A percentile compares a stretch with the other conserved stretches of the same genome.
These are phyloP conservation scores for Cepaea nemoralis DNA, from an alignment of 1,140 invertebrate species.

Conservation along the genomic window DNA sequence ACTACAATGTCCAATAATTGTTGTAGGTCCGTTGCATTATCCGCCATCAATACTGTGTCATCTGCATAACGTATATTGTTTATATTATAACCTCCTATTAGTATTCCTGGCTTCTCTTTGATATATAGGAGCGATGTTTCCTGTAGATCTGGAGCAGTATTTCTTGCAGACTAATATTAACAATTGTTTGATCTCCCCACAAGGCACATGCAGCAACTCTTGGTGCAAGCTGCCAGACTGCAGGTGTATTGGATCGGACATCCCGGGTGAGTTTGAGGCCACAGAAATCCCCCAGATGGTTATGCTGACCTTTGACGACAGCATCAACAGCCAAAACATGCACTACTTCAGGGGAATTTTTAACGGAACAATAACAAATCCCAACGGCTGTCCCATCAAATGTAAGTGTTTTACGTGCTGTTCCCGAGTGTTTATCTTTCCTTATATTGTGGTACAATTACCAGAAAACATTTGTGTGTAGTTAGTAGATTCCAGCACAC, in stretches of 20 bases:
- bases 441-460: background rate
- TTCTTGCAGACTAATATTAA: too few relatives aligned
- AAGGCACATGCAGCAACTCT: constrained; percentile 45
- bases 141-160: too few relatives aligned
- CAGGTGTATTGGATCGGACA: constrained; percentile 71
- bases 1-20: too few relatives aligned
- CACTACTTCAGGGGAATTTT: constrained; percentile 72
- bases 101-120: too few relatives aligned
- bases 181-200: background rate
- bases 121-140: too few relatives aligned
- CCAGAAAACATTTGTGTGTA: too few relatives aligned
- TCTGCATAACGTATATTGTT: too few relatives aligned
- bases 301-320: constrained; percentile 95
- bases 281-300: constrained; percentile 88
- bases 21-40: too few relatives aligned
- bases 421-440: constrained; percentile 74
- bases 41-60: too few relatives aligned
- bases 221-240: constrained; percentile 52
- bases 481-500: too few relatives aligned
- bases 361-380: constrained; percentile 77
- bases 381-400: constrained; percentile 84
- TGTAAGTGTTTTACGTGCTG: constrained; percentile 73
- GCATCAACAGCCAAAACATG: constrained; percentile 97
- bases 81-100: too few relatives aligned
- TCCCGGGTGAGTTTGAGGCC: constrained; percentile 78